Conservation (phyloP, 2,113 vertebrate genomes). For the Haliaeetus leucogaster region DNA sequence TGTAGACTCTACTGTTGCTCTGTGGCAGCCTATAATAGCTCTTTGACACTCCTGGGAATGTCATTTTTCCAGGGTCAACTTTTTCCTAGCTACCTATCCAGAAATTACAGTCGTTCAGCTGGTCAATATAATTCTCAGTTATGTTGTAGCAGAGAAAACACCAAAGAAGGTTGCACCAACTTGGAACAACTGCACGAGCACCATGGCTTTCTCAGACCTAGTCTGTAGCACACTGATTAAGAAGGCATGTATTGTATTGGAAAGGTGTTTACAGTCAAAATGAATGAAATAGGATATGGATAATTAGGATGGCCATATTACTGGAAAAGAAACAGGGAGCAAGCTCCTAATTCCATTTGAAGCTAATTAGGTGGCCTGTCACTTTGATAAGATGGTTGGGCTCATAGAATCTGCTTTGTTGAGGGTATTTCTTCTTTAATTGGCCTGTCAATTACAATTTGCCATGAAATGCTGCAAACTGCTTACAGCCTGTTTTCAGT, state of each 20-base stretch:
- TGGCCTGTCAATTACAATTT: slow-evolving; percentile 52
- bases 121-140: background rate
- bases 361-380: slow-evolving; percentile 40
- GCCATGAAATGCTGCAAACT: slow-evolving; percentile 10
- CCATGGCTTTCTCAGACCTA: background rate
- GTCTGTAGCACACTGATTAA: background rate
- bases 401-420: slow-evolving; percentile 21
- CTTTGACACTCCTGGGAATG: background rate
- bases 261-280: slow-evolving; percentile 25
- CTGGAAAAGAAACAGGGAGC: background rate
- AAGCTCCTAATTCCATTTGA: slow-evolving; percentile 15
- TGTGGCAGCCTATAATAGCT: background rate
- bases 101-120: background rate
- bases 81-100: background rate
- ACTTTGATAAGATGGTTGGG: slow-evolving; percentile 22
- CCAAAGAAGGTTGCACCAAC: background rate
- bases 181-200: background rate
- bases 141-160: background rate
- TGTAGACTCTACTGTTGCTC: background rate
- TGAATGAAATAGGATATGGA: background rate
- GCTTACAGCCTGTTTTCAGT: slow-evolving; percentile 12
- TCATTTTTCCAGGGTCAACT: background rate
- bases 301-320: slow-evolving; percentile 25
- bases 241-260: background rate
- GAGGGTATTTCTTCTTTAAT: slow-evolving; percentile 49